Evolutionary conservation across 2,888 invertebrate species (phyloP), one percentile per base, ranked within the genome.

Genomic region (Drosophila mimica): DNA sequence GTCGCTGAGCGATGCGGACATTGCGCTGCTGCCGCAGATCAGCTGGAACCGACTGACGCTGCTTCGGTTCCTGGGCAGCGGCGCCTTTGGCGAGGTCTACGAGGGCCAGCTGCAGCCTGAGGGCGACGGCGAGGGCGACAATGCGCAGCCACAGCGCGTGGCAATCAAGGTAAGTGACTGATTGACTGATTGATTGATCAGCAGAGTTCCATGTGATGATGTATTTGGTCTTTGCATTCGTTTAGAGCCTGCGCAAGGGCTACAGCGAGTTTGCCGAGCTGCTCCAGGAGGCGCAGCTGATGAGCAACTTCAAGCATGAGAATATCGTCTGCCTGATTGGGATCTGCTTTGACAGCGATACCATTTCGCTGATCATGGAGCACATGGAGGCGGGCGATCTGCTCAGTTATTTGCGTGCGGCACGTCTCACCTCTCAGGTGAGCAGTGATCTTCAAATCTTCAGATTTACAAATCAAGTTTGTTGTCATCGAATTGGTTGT

Each of bases 301-400:
- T 99, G 99, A 97, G 98, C 63, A 98, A 99, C 92, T 99, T 99
- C 92, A 97, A 97, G 83, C 99, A 99, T 92, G 97, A 98, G 72
- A 98, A 99, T 91, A 99, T 99, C 64, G 94, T 99, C 33, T 95
- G 97, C 74, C 94, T 99, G 36, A 94, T 99, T 11, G 99, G 99
- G 1, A 98, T 99, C 7, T 99, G 99, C 91, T 95, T 99, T 36
- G 98, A 99, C 91, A 96, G 97, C 79, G 98, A 99, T 91, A 97
- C 98, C 9, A 97, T 98, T 88, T 97, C 98, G 85, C 96, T 99
- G 76, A 96, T 99, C 54, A 96, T 99, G 95, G 99, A 99, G 92
- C 95, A 99, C 25, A 99, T 99, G 99, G 97, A 98, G 92, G 98
- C 97, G 6, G 99, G 99, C 0, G 99, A 99, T 93, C 94, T 99